These are phyloP conservation scores for Coranthus polyacanthus DNA, from an alignment of 2,797 vertebrate species.

Conservation along the genomic window DNA sequence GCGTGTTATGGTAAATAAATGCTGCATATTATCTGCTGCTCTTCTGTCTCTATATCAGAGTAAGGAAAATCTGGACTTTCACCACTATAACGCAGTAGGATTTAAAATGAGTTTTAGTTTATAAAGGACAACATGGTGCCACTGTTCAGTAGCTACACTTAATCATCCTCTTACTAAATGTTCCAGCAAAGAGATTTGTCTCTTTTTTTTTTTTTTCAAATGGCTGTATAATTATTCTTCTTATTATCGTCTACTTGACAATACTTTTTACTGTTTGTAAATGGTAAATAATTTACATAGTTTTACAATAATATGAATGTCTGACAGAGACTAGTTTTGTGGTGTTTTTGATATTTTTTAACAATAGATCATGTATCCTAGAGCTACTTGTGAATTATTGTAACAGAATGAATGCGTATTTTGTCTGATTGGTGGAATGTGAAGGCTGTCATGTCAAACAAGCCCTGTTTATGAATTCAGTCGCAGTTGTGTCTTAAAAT, in stretches of 20 bases:
- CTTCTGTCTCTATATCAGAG: constrained; percentile 7
- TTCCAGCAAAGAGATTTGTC: constrained; percentile 63
- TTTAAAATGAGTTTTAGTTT: constrained; percentile 25
- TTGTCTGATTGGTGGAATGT: constrained; percentile 42
- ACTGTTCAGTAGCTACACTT: constrained; percentile 11
- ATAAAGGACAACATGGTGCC: constrained; percentile 1
- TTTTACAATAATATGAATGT: constrained; percentile 83
- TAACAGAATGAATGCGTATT: constrained; percentile 54
- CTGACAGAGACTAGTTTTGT: constrained; percentile 79
- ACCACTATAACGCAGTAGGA: not conserved
- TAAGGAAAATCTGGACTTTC: not conserved
- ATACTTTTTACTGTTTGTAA: constrained; percentile 83
- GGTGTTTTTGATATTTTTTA: constrained; percentile 83
- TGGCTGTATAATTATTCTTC: constrained; percentile 75
- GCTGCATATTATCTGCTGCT: constrained; percentile 40
- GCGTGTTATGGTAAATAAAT: constrained; percentile 11
- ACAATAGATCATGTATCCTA: constrained; percentile 50
- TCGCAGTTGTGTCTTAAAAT: constrained; percentile 37
- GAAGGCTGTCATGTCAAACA: constrained; percentile 33
- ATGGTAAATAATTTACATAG: constrained; percentile 82
- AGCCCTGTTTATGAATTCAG: constrained; percentile 17
- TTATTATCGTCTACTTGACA: constrained; percentile 67
- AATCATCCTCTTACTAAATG: constrained; percentile 36
- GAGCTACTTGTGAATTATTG: constrained; percentile 66
- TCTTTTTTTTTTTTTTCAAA: constrained; percentile 47